Evolutionary conservation across 2,113 vertebrate species (phyloP).

Genomic region (Chloropsis hardwickii): DNA sequence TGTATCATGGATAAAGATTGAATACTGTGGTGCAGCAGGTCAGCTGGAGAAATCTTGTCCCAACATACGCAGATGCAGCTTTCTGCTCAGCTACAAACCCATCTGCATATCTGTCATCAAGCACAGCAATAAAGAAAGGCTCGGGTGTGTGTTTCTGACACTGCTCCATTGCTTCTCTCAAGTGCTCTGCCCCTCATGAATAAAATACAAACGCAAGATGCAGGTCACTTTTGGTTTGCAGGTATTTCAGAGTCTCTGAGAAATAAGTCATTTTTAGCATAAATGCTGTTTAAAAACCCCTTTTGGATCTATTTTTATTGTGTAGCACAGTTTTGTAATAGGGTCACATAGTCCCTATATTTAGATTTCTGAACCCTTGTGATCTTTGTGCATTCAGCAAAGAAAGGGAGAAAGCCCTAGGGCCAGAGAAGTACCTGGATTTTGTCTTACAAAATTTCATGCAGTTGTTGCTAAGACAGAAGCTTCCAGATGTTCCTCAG

Average conservation of each 20-base stretch:
- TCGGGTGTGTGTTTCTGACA: not conserved
- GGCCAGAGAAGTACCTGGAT: not conserved
- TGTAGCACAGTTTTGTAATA: constrained; percentile 19
- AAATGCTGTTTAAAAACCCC: not conserved
- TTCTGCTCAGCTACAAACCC: not conserved
- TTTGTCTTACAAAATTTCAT: not conserved
- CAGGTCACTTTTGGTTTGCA: constrained; percentile 18
- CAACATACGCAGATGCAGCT: not conserved
- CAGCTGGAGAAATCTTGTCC: not conserved
- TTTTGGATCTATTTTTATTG: constrained; percentile 29
- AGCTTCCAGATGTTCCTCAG: constrained; percentile 14
- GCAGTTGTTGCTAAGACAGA: not conserved
- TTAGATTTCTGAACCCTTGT: constrained; percentile 30
- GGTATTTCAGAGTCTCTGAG: not conserved
- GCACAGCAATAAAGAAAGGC: not conserved
- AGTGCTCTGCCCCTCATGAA: constrained; percentile 9
- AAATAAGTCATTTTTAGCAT: not conserved
- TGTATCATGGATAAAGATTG: not conserved
- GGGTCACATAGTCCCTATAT: constrained; percentile 16
- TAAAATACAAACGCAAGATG: not conserved
- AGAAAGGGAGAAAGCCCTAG: not conserved
- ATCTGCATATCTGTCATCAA: constrained; percentile 21
- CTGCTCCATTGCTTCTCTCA: not conserved
- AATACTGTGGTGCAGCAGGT: not conserved
- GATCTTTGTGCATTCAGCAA: constrained; percentile 26